Evolutionary conservation across 1,140 invertebrate genomes (phyloP), one percentile per base, ranked within the genome.

Genomic region (Reticulitermes speratus): DNA sequence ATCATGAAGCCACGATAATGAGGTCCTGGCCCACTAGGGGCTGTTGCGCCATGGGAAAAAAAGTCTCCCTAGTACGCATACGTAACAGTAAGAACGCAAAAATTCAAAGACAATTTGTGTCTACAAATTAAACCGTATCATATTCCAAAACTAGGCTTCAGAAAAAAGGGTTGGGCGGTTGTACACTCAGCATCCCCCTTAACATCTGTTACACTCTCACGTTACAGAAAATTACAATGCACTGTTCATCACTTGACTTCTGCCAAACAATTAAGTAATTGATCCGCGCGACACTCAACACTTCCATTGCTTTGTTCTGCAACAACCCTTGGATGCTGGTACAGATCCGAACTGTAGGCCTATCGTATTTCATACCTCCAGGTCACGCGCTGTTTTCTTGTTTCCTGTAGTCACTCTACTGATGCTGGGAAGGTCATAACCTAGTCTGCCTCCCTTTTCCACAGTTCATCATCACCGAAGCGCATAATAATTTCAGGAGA

Each of bases 161-260:
- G 65, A 9, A 75, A 75, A 8, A n/a, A 25, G 65, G 65, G 25
- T 69, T 30, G 25, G 65, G n/a, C n/a, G 19, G 52, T 8, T 75
- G 8, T 30, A 75, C 14, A 25, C 65, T 6, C 65, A 75, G 65
- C 65, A 75, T 75, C 65, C 65, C 65, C n/a, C 3, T 8, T 25
- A 30, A 75, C 65, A 75, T 75, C 65, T 75, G 2, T 25, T 0
- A 30, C 7, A 0, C n/a, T 75, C 25, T 75, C 65, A 75, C 9
- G n/a, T 75, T 75, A 30, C 65, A 30, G 14, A 0, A 1, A 75
- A 75, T 75, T 75, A 11, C 16, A 75, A 75, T n/a, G 65, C n/a
- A 75, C n/a, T 75, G 65, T 75, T 75, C 65, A 75, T 75, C 65
- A 30, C 65, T n/a, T 75, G 65, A 75, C 65, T 75, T 30, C n/a